Evolutionary conservation across 1,140 invertebrate genomes (phyloP).

Genomic region (Mycetomoellerius zeteki): DNA sequence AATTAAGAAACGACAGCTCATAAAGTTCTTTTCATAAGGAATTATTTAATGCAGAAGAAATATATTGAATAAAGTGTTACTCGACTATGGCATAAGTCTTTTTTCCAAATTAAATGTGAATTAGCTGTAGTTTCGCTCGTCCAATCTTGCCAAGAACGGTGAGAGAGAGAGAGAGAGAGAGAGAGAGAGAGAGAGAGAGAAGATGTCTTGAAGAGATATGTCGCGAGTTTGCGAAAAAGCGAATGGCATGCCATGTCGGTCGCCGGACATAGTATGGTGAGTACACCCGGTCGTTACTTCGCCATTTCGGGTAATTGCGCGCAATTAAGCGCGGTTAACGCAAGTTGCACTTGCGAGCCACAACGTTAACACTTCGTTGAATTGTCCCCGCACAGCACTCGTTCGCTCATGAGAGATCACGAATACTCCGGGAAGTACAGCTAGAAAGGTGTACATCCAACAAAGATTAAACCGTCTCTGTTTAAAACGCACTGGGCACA

Average conservation of each 20-base stretch:
- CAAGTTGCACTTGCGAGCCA: constrained; percentile 69
- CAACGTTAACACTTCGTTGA: constrained; percentile 70
- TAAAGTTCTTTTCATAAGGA: neutral
- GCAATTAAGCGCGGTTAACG: constrained; percentile 75
- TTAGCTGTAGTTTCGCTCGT: constrained; percentile 37
- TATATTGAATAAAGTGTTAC: neutral
- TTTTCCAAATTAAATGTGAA: constrained; percentile 20
- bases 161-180: neutral
- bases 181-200: neutral
- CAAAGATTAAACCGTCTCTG: constrained; percentile 45
- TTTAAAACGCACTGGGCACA: constrained; percentile 16
- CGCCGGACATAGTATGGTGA: neutral
- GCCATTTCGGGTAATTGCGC: constrained; percentile 75
- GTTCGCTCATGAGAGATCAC: neutral
- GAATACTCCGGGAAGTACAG: neutral
- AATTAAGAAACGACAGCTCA: neutral
- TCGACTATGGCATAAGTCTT: neutral
- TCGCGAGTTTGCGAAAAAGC: constrained; percentile 45
- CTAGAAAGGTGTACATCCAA: neutral
- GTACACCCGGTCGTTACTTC: constrained; percentile 69
- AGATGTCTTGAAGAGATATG: constrained; percentile 3
- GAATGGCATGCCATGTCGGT: constrained; percentile 15
- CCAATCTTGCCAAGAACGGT: neutral
- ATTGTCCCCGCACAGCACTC: constrained; percentile 39
- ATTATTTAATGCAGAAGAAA: neutral